Percentiles rank a stretch among this genome's conserved stretches.
Conservation (phyloP, 2,113 vertebrate species). For the Reinhardtius hippoglossoides region DNA sequence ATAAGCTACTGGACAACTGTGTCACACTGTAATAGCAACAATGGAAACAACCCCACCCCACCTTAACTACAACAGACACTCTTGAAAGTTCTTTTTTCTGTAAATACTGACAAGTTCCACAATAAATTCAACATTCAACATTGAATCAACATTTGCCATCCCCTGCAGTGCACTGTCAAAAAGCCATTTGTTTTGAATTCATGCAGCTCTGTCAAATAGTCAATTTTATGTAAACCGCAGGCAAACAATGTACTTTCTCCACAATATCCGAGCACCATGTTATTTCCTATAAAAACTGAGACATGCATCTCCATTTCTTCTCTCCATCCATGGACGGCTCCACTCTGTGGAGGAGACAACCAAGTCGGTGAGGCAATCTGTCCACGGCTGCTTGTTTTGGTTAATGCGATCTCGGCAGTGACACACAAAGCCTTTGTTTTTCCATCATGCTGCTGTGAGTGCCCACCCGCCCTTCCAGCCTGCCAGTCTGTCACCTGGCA, state of each 20-base stretch:
- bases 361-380: constrained; percentile 53
- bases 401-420: constrained; percentile 69
- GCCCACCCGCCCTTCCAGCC: constrained; percentile 74
- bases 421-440: constrained; percentile 76
- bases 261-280: constrained; percentile 32
- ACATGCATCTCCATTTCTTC: constrained; percentile 28
- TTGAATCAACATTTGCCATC: constrained; percentile 8
- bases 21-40: too few relatives aligned
- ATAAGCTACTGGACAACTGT: too few relatives aligned
- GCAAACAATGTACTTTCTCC: constrained; percentile 28
- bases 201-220: constrained; percentile 37
- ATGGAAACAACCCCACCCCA: too few relatives aligned
- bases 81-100: too few relatives aligned
- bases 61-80: too few relatives aligned
- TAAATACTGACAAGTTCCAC: not conserved
- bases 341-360: constrained; percentile 60
- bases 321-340: constrained; percentile 33
- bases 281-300: constrained; percentile 42
- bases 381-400: constrained; percentile 70
- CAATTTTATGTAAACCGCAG: constrained; percentile 43
- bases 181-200: constrained; percentile 29
- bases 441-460: constrained; percentile 66
- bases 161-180: constrained; percentile 3
- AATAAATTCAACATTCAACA: constrained; percentile 1
- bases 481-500: constrained; percentile 76